Base-by-base conservation (phyloP, 2,113 vertebrate genomes). In the Electrona antarctica region DNA sequence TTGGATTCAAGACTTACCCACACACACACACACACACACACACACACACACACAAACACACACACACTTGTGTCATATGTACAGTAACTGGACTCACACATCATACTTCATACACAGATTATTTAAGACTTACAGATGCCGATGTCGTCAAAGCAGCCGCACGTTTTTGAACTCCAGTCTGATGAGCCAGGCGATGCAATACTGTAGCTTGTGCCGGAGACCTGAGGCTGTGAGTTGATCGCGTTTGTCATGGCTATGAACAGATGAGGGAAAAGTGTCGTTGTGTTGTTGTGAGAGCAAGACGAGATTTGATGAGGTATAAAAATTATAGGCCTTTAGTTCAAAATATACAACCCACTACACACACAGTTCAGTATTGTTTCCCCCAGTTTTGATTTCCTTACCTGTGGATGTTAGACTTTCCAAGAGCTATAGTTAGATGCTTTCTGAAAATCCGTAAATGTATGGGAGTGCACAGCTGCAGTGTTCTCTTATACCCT, bases 61-160 rank as follows among this genome's bases (percentile, higher is more conserved):
- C 46, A 72, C 10, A 67, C 57, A 21, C 21, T 33, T 33, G 29
- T 41, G 1, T 41, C 33, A 41, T 41, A 6, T 41, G 33, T 41
- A 21, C 21, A 21, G 21, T 21, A 41, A 41, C 3, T 41, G 33
- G 33, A 6, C 33, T 41, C 33, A 67, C 3, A 33, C 21, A 57
- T 21, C n/a, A 65, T 21, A 21, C 21, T 21, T 21, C 21, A 11
- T 7, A 65, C 8, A 11, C 10, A 60, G 29, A 56, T 47, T 0
- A 52, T 11, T 54, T 11, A 13, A 14, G 28, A 79, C 90, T 59
- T 79, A 93, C 92, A 93, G 74, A 94, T 93, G 66, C 91, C 89
- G 0, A 90, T 93, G 86, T 94, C 91, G 0, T 93, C 90, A 73
- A 90, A 93, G 78, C 93, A 93, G 83, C 92, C 92, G 15, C 90